These are phyloP conservation scores for Sympetrum striolatum DNA, from an alignment of 2,888 invertebrate species.

Conservation along the genomic window DNA sequence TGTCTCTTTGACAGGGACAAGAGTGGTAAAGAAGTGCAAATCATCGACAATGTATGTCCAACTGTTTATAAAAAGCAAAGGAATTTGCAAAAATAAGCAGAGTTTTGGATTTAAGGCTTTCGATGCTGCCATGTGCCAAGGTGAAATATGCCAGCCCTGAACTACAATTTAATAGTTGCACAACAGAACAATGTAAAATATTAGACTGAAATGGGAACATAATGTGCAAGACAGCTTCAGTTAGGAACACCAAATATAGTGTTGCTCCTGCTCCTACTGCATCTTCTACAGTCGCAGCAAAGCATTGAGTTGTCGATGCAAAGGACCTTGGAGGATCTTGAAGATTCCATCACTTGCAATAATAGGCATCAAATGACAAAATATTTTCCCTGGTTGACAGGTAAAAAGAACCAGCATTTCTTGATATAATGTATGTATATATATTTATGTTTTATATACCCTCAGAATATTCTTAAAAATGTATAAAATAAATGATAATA, in stretches of 20 bases:
- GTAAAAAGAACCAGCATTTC: conserved; percentile 21
- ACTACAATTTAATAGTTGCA: conserved; percentile 8
- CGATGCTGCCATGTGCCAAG: neutral
- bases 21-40: neutral
- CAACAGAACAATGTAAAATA: neutral
- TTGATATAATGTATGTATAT: conserved; percentile 19
- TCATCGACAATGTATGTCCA: neutral
- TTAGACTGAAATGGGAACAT: neutral
- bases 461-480: conserved; percentile 40
- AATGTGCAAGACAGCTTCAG: conserved; percentile 39
- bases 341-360: conserved; percentile 1
- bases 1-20: neutral
- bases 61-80: neutral
- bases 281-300: conserved; percentile 13
- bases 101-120: conserved; percentile 14
- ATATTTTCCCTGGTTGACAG: conserved; percentile 1
- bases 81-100: neutral
- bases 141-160: neutral
- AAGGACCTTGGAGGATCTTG: neutral
- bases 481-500: conserved; percentile 43
- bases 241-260: conserved; percentile 15
- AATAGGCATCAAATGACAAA: conserved; percentile 14
- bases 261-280: conserved; percentile 1
- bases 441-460: conserved; percentile 22
- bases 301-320: conserved; percentile 10